Evolutionary conservation across 2,113 vertebrate genomes (phyloP), one percentile per base, ranked within the genome.

Genomic region (Heptranchias perlo): DNA sequence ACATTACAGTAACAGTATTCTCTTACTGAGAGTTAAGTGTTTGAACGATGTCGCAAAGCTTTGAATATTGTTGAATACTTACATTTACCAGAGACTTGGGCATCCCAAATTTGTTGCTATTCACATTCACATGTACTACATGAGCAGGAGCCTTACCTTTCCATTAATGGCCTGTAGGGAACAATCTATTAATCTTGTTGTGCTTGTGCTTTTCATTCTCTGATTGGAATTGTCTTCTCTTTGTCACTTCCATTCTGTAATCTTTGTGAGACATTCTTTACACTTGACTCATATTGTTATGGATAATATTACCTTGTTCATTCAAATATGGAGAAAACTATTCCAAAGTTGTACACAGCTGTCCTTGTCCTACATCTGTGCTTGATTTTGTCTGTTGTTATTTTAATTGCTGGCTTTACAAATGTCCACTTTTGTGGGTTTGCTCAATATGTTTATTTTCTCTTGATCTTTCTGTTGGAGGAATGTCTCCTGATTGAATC

Each of bases 401-500:
- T 95, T 95, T 67, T 95, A 95, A 95, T 95, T 69, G 69, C 65
- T 95, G 94, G 94, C 94, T 67, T 95, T 95, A 95, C 94, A 95
- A 95, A 95, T 95, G 94, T 69, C 94, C 65, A 95, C 94, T 73
- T 95, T 95, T 95, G 94, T 69, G 94, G 94, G 44, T 95, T 95
- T 73, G 44, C 94, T 95, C 94, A 69, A 95, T 95, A 67, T 95
- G 65, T 95, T 95, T 95, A 95, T 95, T 95, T 95, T 95, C 94
- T 95, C 65, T 95, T 95, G 94, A 95, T 95, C 94, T 95, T 95
- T 95, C 94, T 95, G 94, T 69, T 95, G 52, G 64, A 95, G 64
- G 94, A 95, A 95, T 95, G 94, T 69, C 65, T 95, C 94, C 94
- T 95, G 94, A 95, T 95, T 95, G 94, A 95, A 95, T 95, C 94